Percentiles rank a stretch among this genome's conserved stretches.
These are phyloP conservation scores for Trachelipus rathkii DNA, from an alignment of 1,140 invertebrate species.

Conservation along the genomic window DNA sequence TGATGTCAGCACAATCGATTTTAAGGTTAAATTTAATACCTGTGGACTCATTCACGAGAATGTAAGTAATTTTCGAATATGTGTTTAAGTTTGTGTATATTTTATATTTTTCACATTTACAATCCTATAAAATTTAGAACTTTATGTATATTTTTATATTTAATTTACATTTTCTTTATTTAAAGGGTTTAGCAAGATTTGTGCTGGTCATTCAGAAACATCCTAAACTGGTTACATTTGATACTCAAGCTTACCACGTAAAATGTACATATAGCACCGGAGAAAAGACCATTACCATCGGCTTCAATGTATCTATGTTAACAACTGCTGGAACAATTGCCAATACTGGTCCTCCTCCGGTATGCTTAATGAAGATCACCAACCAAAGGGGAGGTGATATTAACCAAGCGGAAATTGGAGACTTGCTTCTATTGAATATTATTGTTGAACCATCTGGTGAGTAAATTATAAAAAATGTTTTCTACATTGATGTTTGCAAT, in stretches of 20 bases:
- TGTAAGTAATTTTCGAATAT: slow-evolving; percentile 56
- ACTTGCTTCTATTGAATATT: slow-evolving; percentile 83
- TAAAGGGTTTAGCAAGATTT: slow-evolving; percentile 81
- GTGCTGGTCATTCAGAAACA: slow-evolving; percentile 91
- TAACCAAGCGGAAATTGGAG: slow-evolving; percentile 84
- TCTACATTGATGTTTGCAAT: background rate
- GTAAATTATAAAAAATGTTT: slow-evolving; percentile 10
- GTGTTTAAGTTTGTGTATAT: background rate
- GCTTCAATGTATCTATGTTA: slow-evolving; percentile 91
- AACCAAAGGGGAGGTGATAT: slow-evolving; percentile 81
- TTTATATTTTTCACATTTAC: slow-evolving; percentile 21
- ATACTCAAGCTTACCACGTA: slow-evolving; percentile 90
- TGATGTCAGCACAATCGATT: slow-evolving; percentile 65
- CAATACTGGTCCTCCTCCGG: slow-evolving; percentile 88
- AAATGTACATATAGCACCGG: slow-evolving; percentile 91
- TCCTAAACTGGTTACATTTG: slow-evolving; percentile 89
- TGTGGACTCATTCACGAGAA: slow-evolving; percentile 87
- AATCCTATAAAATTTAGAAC: background rate
- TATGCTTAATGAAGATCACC: slow-evolving; percentile 86
- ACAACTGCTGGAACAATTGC: slow-evolving; percentile 91
- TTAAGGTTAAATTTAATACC: slow-evolving; percentile 85
- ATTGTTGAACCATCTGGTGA: slow-evolving; percentile 75
- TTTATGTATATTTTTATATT: slow-evolving; percentile 14
- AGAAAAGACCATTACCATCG: slow-evolving; percentile 85
- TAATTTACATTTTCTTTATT: slow-evolving; percentile 38